Conservation (phyloP, 2,888 invertebrate species). For the Xanthostigma xanthostigma region DNA sequence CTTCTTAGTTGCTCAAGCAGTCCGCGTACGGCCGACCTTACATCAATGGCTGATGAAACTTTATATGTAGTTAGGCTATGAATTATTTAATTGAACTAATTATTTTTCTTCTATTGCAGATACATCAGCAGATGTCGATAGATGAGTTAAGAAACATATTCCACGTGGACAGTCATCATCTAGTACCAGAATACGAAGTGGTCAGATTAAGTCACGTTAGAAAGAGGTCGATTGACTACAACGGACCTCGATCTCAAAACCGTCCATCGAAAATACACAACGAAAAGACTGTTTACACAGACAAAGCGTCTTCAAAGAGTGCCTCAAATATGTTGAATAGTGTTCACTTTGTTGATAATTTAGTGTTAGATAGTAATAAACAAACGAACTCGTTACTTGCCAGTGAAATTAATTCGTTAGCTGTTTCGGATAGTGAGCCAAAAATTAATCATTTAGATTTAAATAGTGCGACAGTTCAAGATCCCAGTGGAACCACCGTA, state of each 20-base stretch:
- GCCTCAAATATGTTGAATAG: conserved; percentile 1
- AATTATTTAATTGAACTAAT: no score
- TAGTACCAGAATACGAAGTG: conserved; percentile 73
- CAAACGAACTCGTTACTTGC: conserved; percentile 6
- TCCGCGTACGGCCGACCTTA: no score
- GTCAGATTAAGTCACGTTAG: conserved; percentile 56
- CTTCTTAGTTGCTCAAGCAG: no score
- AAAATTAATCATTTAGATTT: conserved; percentile 14
- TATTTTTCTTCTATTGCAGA: conserved; percentile 42
- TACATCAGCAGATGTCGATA: conserved; percentile 78
- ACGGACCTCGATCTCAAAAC: not conserved
- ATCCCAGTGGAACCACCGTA: not conserved
- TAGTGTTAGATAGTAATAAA: conserved; percentile 12
- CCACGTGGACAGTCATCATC: conserved; percentile 56
- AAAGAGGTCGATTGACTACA: conserved; percentile 25
- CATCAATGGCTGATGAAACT: no score
- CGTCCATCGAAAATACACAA: conserved; percentile 16
- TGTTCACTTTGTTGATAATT: conserved; percentile 11
- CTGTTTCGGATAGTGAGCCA: not conserved
- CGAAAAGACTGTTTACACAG: conserved; percentile 8
- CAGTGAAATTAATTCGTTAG: not conserved
- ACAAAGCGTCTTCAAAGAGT: conserved; percentile 14
- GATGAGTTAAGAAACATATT: conserved; percentile 71
- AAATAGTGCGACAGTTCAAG: conserved; percentile 9
- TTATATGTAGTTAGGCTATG: no score